Evolutionary conservation across 1,140 invertebrate genomes (phyloP).

Genomic region (Zophobas morio): DNA sequence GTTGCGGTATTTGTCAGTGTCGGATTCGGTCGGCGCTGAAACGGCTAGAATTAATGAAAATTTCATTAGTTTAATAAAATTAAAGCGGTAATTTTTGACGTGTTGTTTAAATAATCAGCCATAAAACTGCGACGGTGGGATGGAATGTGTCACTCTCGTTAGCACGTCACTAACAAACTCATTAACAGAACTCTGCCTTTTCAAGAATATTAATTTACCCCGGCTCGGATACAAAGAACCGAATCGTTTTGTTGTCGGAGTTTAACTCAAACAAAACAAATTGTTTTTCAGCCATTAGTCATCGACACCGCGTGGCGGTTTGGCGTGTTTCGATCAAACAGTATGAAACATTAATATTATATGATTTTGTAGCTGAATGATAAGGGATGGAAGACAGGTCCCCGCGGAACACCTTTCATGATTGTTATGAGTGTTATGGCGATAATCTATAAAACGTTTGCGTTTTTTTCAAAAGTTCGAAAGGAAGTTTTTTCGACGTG

Average conservation of each 20-base stretch:
- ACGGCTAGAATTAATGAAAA: slow-evolving; percentile 34
- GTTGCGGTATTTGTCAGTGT: slow-evolving; percentile 38
- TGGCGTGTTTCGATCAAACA: slow-evolving; percentile 23
- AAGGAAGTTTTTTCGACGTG: background rate
- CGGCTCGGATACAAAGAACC: slow-evolving; percentile 15
- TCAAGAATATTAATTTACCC: slow-evolving; percentile 36
- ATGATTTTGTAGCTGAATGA: slow-evolving; percentile 12
- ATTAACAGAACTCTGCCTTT: slow-evolving; percentile 32
- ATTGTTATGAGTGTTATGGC: background rate
- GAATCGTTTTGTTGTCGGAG: background rate
- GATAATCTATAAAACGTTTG: background rate
- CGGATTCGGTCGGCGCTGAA: slow-evolving; percentile 18
- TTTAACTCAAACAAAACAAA: slow-evolving; percentile 28
- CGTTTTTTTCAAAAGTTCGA: background rate
- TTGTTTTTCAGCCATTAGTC: slow-evolving; percentile 36
- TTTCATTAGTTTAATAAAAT: slow-evolving; percentile 39
- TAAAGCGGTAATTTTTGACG: slow-evolving; percentile 22
- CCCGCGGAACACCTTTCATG: background rate
- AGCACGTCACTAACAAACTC: slow-evolving; percentile 43
- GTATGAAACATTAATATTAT: slow-evolving; percentile 19
- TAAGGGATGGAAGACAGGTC: background rate
- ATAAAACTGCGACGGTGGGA: slow-evolving; percentile 9
- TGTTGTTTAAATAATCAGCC: slow-evolving; percentile 20
- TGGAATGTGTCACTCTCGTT: slow-evolving; percentile 33
- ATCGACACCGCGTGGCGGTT: slow-evolving; percentile 5